phyloP scores from a whole-genome alignment of 1,140 invertebrate species.

The Halesus radiatus region DNA sequence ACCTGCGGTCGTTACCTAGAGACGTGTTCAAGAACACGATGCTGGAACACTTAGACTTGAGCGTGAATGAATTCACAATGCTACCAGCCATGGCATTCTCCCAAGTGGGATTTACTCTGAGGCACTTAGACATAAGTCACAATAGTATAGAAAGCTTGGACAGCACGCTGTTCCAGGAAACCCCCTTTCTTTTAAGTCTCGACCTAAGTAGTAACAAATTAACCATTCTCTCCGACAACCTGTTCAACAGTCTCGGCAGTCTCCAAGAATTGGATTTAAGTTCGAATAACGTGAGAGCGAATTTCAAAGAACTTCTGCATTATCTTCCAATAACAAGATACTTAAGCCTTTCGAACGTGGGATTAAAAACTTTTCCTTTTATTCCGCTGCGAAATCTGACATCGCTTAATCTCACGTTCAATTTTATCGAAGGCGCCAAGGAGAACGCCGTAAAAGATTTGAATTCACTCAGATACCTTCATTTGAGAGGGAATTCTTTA shows the following conservation, averaged over 20 bases:
- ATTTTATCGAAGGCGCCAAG: constrained; percentile 76
- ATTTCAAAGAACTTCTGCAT: constrained; percentile 92
- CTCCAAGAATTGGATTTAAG: constrained; percentile 85
- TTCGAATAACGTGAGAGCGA: constrained; percentile 83
- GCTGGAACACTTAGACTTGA: constrained; percentile 85
- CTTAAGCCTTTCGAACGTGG: constrained; percentile 81
- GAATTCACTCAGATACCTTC: constrained; percentile 74
- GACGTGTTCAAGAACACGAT: constrained; percentile 86
- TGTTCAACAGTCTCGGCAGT: constrained; percentile 86
- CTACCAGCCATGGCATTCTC: constrained; percentile 80
- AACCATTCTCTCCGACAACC: constrained; percentile 89
- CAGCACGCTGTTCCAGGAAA: constrained; percentile 88
- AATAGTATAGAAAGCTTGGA: constrained; percentile 91
- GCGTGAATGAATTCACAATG: constrained; percentile 82
- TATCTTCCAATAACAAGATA: constrained; percentile 86
- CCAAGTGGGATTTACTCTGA: constrained; percentile 82
- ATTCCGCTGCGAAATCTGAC: constrained; percentile 81
- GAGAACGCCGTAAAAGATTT: constrained; percentile 76
- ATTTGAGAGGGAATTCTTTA: constrained; percentile 78
- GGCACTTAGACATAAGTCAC: constrained; percentile 82
- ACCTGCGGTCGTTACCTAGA: constrained; percentile 80
- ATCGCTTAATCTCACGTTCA: constrained; percentile 82
- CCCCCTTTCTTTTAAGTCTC: constrained; percentile 83
- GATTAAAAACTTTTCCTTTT: constrained; percentile 80
- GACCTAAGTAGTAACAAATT: constrained; percentile 87